Conservation (phyloP, 1,140 invertebrate genomes). For the Elymnias hypermnestra region DNA sequence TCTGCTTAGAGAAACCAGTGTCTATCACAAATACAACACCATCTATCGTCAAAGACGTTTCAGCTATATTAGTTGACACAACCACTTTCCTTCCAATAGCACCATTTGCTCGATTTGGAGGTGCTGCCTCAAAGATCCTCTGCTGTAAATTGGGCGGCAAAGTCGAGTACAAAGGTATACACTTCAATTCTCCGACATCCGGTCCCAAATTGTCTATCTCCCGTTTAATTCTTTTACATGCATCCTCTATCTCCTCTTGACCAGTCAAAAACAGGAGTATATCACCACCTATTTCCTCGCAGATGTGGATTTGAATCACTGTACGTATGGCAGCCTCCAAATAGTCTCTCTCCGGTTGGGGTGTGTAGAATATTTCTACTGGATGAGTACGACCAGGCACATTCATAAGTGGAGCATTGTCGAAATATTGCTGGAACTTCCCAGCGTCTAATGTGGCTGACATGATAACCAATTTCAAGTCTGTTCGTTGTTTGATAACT, state of each 20-base stretch:
- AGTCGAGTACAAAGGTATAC: constrained; percentile 99
- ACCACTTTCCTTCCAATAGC: constrained; percentile 96
- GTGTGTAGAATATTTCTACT: constrained; percentile 95
- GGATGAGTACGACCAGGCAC: constrained; percentile 87
- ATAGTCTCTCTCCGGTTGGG: constrained; percentile 98
- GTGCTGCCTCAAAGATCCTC: constrained; percentile 95
- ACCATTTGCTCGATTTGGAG: constrained; percentile 94
- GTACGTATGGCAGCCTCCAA: constrained; percentile 98
- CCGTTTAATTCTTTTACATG: constrained; percentile 97
- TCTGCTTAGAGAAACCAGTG: constrained; percentile 99
- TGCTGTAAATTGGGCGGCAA: constrained; percentile 98
- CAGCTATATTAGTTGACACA: constrained; percentile 99
- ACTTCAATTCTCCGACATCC: constrained; percentile 97
- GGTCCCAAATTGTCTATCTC: constrained; percentile 98
- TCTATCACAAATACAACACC: constrained; percentile 99
- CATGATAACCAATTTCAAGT: constrained; percentile 99
- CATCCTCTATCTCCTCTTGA: constrained; percentile 98
- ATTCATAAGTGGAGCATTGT: constrained; percentile 98
- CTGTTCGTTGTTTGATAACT: constrained; percentile 94
- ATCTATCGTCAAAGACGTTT: constrained; percentile 99
- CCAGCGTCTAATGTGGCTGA: constrained; percentile 99
- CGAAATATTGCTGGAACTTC: constrained; percentile 99
- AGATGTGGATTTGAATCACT: constrained; percentile 99
- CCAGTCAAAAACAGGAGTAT: constrained; percentile 97
- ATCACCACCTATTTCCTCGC: constrained; percentile 96